phyloP scores from a whole-genome alignment of 2,797 vertebrate species.

The Bryconaethiops microstoma region DNA sequence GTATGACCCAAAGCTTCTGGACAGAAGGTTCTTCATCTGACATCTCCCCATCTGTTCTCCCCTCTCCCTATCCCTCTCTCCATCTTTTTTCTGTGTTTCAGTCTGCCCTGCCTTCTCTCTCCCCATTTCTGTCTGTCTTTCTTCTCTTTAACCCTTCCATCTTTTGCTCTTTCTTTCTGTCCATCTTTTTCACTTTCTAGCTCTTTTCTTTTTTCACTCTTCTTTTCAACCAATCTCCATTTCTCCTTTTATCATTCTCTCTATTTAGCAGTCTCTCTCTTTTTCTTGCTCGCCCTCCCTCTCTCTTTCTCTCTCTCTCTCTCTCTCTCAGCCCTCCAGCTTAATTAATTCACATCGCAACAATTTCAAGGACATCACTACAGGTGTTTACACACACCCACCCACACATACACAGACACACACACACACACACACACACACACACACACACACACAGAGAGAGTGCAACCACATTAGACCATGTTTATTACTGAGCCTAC shows the following conservation, averaged over 20 bases:
- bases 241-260: no score
- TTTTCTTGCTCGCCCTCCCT: background rate
- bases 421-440: constrained; percentile 27
- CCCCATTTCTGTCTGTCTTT: background rate
- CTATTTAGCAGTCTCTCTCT: no score
- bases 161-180: background rate
- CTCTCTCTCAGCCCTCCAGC: background rate
- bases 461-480: background rate
- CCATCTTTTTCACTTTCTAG: background rate
- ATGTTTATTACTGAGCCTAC: background rate
- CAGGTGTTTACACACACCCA: background rate
- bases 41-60: constrained; percentile 54
- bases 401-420: constrained; percentile 27
- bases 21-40: constrained; percentile 56
- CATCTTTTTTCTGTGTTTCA: constrained; percentile 18
- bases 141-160: no score
- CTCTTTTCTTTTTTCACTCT: no score
- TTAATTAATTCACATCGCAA: background rate
- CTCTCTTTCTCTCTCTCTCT: background rate
- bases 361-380: background rate
- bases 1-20: constrained; percentile 35
- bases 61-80: background rate
- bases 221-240: no score
- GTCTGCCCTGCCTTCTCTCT: constrained; percentile 16
- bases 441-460: constrained; percentile 13